Evolutionary conservation across 2,888 invertebrate species (phyloP), one percentile per base, ranked within the genome.

Genomic region (Drosophila eohydei): DNA sequence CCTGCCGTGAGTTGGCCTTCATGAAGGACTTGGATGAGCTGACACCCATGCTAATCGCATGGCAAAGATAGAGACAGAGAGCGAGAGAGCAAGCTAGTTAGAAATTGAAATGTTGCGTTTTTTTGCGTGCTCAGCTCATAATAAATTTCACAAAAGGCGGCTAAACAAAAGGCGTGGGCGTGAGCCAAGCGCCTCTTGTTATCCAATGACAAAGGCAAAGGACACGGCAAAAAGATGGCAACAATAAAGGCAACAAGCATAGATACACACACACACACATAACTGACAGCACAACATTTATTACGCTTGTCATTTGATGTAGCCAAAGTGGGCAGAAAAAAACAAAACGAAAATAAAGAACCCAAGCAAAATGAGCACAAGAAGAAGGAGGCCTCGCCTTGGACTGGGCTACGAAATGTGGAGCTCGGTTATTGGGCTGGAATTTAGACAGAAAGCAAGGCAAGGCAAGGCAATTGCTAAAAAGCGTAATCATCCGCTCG

Each of bases 11-110:
- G 93, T 97, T 97, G 62, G 96, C 97, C 93, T 97, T 97, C 92
- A 98, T 97, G 92, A 97, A 97, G 21, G 97, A 97, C 92, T 97
- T 97, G 6, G 97, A 97, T 60, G 97, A 96, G 70, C 95, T 87
- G 64, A 92, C 95, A 85, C 95, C 95, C 88, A 95, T 94, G 90
- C 95, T 95, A 81, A 41, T 36, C 41, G 40, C 46, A 57, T 30
- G 44, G 5, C 3, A 26, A 38, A 58, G 54, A 58, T 43, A 8
- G 26, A 36, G 36, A 40, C 30, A 36, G 14, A 36, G 46, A 59
- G 57, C 48, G 54, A 6, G 28, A 34, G 48, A 28, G 7, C 8
- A 34, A 26, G 41, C 41, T 46, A 60, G 56, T 68, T 59, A 59
- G 56, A 55, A 66, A 66, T 74, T 66, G 71, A 71, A 79, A 71